Conservation (phyloP, 2,113 vertebrate genomes). For the Phasianus colchicus region DNA sequence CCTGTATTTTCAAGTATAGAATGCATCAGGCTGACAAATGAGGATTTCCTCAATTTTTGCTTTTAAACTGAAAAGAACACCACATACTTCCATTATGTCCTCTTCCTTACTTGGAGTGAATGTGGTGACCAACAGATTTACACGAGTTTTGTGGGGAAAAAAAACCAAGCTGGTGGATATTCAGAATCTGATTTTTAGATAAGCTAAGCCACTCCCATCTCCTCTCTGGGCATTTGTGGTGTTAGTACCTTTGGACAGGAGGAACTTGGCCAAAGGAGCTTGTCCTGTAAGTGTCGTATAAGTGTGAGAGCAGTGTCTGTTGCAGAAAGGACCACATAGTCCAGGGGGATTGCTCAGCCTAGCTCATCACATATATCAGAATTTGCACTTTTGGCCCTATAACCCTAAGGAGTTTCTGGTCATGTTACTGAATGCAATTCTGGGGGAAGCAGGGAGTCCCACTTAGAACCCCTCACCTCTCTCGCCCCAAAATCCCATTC, state of each 20-base stretch:
- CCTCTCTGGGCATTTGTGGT: background rate
- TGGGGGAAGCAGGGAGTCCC: background rate
- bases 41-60: background rate
- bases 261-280: background rate
- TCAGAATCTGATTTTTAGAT: background rate
- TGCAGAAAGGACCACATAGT: background rate
- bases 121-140: background rate
- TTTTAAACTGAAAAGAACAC: background rate
- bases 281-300: background rate
- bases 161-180: background rate
- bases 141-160: background rate
- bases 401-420: background rate
- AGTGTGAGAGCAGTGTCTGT: background rate
- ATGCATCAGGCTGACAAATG: background rate
- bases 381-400: background rate
- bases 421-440: rapidly evolving
- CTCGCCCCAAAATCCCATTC: background rate
- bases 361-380: background rate
- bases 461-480: background rate
- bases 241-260: background rate
- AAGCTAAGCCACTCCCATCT: background rate
- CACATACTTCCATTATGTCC: background rate
- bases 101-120: background rate
- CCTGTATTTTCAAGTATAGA: background rate
- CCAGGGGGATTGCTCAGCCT: background rate